Percentiles rank a stretch among this genome's conserved stretches.
These are phyloP conservation scores for Colletes collaris DNA, from an alignment of 2,888 invertebrate genomes.

Conservation along the genomic window DNA sequence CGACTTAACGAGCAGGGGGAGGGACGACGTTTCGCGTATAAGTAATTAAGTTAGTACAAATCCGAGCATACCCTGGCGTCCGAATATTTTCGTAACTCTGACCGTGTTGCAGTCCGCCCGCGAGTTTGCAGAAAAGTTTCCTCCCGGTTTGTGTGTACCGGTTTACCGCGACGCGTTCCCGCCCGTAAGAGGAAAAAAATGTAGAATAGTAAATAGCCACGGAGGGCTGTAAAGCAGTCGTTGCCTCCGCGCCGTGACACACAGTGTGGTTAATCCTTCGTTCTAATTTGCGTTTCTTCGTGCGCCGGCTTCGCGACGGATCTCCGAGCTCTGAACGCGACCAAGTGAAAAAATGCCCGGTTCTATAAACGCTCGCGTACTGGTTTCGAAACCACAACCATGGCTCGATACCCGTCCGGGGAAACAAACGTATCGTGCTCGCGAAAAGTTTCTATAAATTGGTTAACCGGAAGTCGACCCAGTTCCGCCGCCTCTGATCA, in stretches of 20 bases:
- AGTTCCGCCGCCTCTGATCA: no score
- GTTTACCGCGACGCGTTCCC: slow-evolving; percentile 17
- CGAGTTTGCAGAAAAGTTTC: slow-evolving; percentile 25
- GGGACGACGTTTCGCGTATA: no score
- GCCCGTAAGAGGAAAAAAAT: slow-evolving; percentile 27
- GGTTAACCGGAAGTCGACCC: no score
- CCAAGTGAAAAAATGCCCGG: background rate
- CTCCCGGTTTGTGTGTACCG: slow-evolving; percentile 28
- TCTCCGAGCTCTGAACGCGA: background rate
- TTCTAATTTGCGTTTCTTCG: slow-evolving; percentile 47
- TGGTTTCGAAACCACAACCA: background rate
- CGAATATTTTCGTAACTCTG: no score
- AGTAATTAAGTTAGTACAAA: no score
- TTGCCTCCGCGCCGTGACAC: slow-evolving; percentile 51
- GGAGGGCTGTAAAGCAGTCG: slow-evolving; percentile 47
- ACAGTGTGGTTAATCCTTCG: slow-evolving; percentile 53
- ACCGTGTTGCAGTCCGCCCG: slow-evolving; percentile 1
- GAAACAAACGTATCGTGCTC: background rate
- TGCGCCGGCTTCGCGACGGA: background rate
- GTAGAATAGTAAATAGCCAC: slow-evolving; percentile 53
- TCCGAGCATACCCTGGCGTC: no score
- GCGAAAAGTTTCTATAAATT: no score
- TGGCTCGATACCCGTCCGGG: background rate
- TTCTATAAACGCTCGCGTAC: no score
- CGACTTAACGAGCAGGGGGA: no score